Evolutionary conservation across 2,888 invertebrate genomes (phyloP).

Genomic region (Drosophila aldrichi): DNA sequence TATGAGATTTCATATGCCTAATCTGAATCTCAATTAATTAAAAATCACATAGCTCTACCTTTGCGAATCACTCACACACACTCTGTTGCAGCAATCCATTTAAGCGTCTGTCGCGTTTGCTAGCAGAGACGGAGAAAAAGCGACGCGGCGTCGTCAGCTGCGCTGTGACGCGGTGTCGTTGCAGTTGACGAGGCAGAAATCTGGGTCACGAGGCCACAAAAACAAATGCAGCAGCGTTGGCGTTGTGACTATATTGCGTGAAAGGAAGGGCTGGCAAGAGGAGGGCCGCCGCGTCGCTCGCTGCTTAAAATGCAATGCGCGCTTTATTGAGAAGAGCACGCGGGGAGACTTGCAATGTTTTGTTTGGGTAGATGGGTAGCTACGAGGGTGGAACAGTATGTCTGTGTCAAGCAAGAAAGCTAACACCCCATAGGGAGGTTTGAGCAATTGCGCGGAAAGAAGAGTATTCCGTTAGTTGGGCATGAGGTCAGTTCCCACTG

Average conservation of each 20-base stretch:
- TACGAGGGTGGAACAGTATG: neutral
- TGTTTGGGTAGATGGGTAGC: conserved; percentile 1
- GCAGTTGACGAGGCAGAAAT: conserved; percentile 77
- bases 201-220: conserved; percentile 83
- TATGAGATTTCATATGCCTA: neutral
- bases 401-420: neutral
- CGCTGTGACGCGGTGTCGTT: conserved; percentile 52
- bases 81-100: conserved; percentile 52
- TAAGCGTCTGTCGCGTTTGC: conserved; percentile 53
- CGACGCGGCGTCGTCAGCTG: conserved; percentile 21
- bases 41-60: neutral
- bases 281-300: conserved; percentile 12
- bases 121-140: conserved; percentile 12
- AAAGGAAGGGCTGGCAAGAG: neutral
- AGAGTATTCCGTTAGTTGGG: too few species aligned
- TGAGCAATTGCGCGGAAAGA: too few species aligned
- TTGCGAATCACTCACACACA: conserved; percentile 19
- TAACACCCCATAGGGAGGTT: neutral
- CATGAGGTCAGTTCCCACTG: too few species aligned
- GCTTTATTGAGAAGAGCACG: conserved; percentile 25
- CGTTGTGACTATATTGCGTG: conserved; percentile 10
- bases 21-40: neutral
- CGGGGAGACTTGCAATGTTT: neutral
- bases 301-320: conserved; percentile 66
- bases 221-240: conserved; percentile 70